These are phyloP conservation scores for Leptopilina boulardi DNA, from an alignment of 1,140 invertebrate genomes.

Conservation along the genomic window DNA sequence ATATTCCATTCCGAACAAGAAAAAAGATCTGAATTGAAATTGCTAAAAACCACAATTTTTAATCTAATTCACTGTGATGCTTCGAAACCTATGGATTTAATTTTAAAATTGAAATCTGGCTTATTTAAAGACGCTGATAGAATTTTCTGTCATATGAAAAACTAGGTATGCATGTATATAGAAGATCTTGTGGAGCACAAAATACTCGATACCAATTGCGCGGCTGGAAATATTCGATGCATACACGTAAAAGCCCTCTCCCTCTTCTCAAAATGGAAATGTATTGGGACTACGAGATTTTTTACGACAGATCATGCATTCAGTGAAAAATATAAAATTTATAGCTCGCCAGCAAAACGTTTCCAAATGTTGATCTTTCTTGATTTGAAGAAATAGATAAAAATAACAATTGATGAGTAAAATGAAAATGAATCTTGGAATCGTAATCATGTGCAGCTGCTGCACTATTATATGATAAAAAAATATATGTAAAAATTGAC, in stretches of 20 bases:
- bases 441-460: too few relatives aligned
- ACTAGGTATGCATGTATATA: too few relatives aligned
- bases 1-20: background rate
- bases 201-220: slow-evolving; percentile 10
- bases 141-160: too few relatives aligned
- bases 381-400: background rate
- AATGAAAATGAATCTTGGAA: too few relatives aligned
- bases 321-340: slow-evolving; percentile 15
- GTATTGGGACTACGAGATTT: slow-evolving; percentile 2
- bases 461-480: too few relatives aligned
- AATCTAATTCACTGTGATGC: background rate
- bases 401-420: too few relatives aligned
- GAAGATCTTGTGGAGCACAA: background rate
- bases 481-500: too few relatives aligned
- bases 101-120: background rate
- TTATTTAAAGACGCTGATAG: background rate
- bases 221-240: slow-evolving; percentile 16
- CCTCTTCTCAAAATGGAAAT: background rate
- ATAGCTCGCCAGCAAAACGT: background rate
- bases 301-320: slow-evolving; percentile 1
- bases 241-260: background rate
- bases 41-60: background rate
- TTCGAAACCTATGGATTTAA: too few relatives aligned
- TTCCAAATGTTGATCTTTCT: background rate
- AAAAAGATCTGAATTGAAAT: background rate